A percentile compares a stretch with the other conserved stretches of the same genome.
phyloP scores from a whole-genome alignment of 2,888 invertebrate species.

The Glaucopsyche alexis region DNA sequence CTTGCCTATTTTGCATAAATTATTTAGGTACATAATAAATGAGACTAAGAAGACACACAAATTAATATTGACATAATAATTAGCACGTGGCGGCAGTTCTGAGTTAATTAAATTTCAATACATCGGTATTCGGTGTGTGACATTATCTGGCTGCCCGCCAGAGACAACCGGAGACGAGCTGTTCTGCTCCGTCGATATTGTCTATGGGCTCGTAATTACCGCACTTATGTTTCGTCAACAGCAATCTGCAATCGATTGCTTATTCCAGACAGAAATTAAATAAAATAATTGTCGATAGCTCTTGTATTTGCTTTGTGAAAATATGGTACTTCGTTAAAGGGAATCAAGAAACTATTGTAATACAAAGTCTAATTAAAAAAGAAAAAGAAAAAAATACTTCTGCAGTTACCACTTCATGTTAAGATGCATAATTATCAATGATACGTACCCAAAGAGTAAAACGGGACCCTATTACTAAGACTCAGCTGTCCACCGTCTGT shows the following conservation, averaged over 20 bases:
- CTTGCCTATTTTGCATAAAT: no score
- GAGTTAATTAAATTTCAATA: conserved; percentile 14
- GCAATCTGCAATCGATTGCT: background rate
- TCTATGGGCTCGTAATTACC: background rate
- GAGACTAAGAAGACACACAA: background rate
- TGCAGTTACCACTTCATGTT: no score
- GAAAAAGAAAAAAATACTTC: no score
- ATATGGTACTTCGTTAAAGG: background rate
- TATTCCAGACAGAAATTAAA: background rate
- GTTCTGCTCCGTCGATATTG: background rate
- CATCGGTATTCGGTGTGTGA: background rate
- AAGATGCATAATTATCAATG: no score
- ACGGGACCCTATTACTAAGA: no score
- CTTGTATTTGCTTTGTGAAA: background rate
- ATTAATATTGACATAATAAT: background rate
- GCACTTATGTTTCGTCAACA: background rate
- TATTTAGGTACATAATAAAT: background rate
- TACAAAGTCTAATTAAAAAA: no score
- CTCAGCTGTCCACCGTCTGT: no score
- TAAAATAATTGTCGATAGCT: background rate
- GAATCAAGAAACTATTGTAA: background rate
- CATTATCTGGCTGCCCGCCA: background rate
- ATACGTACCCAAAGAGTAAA: no score
- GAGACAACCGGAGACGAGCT: background rate
- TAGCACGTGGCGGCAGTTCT: background rate